Evolutionary conservation across 2,797 vertebrate species (phyloP).

Genomic region (Eurystomus glaucurus): DNA sequence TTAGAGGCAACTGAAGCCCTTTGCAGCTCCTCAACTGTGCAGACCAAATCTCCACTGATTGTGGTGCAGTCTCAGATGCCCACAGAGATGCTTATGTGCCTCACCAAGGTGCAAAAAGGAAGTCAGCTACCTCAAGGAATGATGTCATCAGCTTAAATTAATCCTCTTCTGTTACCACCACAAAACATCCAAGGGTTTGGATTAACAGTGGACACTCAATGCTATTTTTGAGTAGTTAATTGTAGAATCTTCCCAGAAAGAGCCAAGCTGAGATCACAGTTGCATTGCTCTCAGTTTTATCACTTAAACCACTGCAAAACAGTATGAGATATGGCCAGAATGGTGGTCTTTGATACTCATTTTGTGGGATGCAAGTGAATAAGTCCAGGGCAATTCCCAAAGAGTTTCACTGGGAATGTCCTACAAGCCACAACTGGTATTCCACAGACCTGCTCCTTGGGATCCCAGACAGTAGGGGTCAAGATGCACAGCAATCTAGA

Average conservation of each 20-base stretch:
- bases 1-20: neutral
- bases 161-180: neutral
- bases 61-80: neutral
- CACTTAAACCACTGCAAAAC: neutral
- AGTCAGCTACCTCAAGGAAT: neutral
- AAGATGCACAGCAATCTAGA: neutral
- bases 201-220: neutral
- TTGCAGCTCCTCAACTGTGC: neutral
- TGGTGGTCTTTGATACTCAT: neutral
- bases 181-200: neutral
- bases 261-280: neutral
- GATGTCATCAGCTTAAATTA: neutral
- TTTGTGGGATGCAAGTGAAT: neutral
- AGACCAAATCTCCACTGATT: rapidly evolving
- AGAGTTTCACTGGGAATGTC: neutral
- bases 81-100: neutral
- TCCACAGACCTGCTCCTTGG: rapidly evolving
- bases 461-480: neutral
- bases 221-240: neutral
- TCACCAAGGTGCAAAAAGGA: neutral
- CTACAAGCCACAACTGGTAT: neutral
- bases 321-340: neutral
- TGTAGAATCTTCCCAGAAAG: neutral
- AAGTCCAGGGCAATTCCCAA: neutral
- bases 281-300: neutral